Conservation (phyloP, 2,797 vertebrate genomes). For the Tarsius wallacei region DNA sequence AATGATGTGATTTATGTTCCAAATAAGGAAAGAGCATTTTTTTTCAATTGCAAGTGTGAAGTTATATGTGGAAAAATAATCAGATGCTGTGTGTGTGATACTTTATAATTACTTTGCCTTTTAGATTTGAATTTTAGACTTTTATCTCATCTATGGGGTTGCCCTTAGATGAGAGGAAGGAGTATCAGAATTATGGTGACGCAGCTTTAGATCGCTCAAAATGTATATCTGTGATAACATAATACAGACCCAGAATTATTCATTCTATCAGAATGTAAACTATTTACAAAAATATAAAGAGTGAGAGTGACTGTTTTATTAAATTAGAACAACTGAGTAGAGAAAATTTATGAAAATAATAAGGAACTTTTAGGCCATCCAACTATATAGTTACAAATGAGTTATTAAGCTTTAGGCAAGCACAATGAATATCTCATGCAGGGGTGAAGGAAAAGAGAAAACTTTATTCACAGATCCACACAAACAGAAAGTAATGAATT, state of each 20-base stretch:
- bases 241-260: background rate
- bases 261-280: background rate
- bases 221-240: accelerated
- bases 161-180: background rate
- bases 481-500: background rate
- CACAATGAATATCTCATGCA: background rate
- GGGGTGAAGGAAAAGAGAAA: background rate
- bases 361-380: slow-evolving; percentile 32
- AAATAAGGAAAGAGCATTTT: slow-evolving; percentile 10
- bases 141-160: background rate
- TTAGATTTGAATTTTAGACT: background rate
- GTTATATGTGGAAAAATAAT: background rate
- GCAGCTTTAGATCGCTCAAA: background rate
- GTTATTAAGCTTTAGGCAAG: background rate
- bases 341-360: slow-evolving; percentile 53
- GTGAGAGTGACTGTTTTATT: background rate
- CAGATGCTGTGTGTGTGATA: background rate
- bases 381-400: background rate
- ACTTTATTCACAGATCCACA: background rate
- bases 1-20: background rate
- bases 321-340: background rate
- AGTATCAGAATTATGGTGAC: background rate
- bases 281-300: slow-evolving; percentile 5
- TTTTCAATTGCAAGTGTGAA: slow-evolving; percentile 27
- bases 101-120: background rate